These are phyloP conservation scores for Limnephilus lunatus DNA, from an alignment of 2,888 invertebrate genomes.

Conservation along the genomic window DNA sequence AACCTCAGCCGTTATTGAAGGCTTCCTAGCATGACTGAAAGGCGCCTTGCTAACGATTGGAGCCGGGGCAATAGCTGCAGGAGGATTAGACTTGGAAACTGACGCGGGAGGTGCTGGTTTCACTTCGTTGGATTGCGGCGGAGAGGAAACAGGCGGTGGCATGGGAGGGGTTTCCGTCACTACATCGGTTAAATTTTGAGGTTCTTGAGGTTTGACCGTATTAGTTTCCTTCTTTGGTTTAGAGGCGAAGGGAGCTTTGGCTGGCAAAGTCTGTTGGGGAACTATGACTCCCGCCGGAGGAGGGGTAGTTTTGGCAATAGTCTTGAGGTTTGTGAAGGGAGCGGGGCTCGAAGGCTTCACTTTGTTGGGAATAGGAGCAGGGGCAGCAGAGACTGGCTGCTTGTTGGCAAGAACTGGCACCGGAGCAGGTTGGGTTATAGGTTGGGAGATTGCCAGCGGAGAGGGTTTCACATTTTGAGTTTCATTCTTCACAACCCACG, in stretches of 20 bases:
- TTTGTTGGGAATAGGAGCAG: constrained; percentile 68
- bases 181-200: constrained; percentile 73
- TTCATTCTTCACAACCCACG: constrained; percentile 70
- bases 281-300: constrained; percentile 74
- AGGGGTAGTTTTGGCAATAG: constrained; percentile 72
- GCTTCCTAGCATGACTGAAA: constrained; percentile 74
- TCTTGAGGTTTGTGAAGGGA: constrained; percentile 74
- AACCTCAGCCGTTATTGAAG: constrained; percentile 70
- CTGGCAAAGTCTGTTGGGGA: constrained; percentile 74
- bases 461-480: neutral
- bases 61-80: constrained; percentile 73
- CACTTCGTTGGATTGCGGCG: constrained; percentile 71
- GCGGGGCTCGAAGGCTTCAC: constrained; percentile 72
- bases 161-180: constrained; percentile 68
- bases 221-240: constrained; percentile 72
- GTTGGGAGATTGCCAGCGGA: constrained; percentile 6
- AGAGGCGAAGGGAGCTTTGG: constrained; percentile 75
- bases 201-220: constrained; percentile 69
- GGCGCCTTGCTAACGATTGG: constrained; percentile 76
- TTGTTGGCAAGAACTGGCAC: neutral
- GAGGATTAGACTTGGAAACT: constrained; percentile 71
- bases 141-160: constrained; percentile 70
- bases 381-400: constrained; percentile 67
- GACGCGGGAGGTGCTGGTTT: constrained; percentile 70
- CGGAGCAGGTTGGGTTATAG: constrained; percentile 67